These are phyloP conservation scores for Plecotus auritus DNA, from an alignment of 2,113 vertebrate species.

Conservation along the genomic window DNA sequence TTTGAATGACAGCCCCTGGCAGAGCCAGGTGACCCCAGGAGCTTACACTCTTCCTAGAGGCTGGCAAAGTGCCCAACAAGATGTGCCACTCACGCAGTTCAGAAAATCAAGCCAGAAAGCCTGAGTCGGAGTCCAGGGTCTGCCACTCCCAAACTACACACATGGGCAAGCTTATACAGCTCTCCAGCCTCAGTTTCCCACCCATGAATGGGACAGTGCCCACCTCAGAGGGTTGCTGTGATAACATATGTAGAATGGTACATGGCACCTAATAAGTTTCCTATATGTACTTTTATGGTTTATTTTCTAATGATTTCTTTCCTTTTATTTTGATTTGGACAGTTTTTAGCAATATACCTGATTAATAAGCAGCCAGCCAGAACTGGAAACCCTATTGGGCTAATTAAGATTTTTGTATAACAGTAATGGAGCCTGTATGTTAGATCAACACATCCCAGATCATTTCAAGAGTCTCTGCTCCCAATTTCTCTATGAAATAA, in stretches of 20 bases:
- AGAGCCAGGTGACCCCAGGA: background rate
- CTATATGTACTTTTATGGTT: background rate
- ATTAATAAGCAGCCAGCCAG: background rate
- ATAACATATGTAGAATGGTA: background rate
- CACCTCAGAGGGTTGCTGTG: background rate
- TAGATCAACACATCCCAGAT: background rate
- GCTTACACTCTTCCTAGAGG: background rate
- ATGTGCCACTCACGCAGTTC: accelerated
- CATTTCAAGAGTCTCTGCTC: background rate
- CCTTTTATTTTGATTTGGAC: background rate
- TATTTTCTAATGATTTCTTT: background rate
- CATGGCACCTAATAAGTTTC: background rate
- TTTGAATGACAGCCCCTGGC: background rate
- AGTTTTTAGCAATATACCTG: background rate
- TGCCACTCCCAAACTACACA: background rate
- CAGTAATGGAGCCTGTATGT: background rate
- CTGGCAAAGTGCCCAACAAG: background rate
- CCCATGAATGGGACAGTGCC: accelerated
- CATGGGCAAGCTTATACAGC: background rate
- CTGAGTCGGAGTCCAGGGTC: background rate
- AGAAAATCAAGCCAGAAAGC: background rate
- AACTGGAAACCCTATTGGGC: background rate
- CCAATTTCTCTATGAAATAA: background rate
- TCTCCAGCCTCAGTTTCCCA: background rate
- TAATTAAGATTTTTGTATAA: background rate